These are phyloP conservation scores for Saturnia pavonia DNA, from an alignment of 2,888 invertebrate genomes.

Conservation along the genomic window DNA sequence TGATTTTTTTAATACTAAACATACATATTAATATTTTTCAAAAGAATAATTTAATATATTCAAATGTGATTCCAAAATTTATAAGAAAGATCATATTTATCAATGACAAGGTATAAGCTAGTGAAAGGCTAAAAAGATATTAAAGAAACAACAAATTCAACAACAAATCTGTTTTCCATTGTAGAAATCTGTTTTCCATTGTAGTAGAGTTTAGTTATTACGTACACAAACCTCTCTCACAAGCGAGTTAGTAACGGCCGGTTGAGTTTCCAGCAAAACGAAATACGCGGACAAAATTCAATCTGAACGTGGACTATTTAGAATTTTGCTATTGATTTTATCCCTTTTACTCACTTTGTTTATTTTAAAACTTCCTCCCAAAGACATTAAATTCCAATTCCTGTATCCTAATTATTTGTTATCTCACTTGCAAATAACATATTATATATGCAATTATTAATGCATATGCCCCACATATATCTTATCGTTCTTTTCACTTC, in stretches of 20 bases:
- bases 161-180: constrained; percentile 6
- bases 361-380: neutral
- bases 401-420: too few relatives aligned
- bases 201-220: constrained; percentile 9
- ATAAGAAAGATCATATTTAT: too few relatives aligned
- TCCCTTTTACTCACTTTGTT: neutral
- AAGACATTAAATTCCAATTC: neutral
- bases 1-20: too few relatives aligned
- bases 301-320: constrained; percentile 9
- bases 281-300: constrained; percentile 17
- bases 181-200: constrained; percentile 6
- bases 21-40: too few relatives aligned
- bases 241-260: constrained; percentile 27
- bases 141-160: constrained; percentile 4
- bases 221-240: constrained; percentile 17
- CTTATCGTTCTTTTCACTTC: too few relatives aligned
- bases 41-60: too few relatives aligned
- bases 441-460: too few relatives aligned
- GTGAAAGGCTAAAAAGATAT: neutral
- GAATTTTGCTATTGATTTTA: constrained; percentile 2
- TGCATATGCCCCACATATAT: too few relatives aligned
- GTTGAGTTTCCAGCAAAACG: constrained; percentile 26
- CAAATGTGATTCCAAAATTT: too few relatives aligned
- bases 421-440: too few relatives aligned
- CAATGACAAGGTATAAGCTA: neutral